A percentile compares a stretch with the other conserved stretches of the same genome.
phyloP scores from a whole-genome alignment of 1,140 invertebrate species.

The Meloidogyne hapla region DNA sequence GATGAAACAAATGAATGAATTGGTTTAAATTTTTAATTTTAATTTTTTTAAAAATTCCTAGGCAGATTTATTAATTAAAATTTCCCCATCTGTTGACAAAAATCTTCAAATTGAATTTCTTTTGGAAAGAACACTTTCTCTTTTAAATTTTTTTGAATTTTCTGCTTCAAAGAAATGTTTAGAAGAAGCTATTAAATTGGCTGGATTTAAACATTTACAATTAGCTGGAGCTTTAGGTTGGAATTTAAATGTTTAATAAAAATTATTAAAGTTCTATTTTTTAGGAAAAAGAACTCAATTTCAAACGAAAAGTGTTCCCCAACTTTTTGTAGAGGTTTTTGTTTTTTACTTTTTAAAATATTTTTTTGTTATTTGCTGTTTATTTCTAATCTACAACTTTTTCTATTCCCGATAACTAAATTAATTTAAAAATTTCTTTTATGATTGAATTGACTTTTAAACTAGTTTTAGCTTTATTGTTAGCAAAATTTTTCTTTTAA shows the following conservation, averaged over 20 bases:
- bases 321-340: slow-evolving; percentile 28
- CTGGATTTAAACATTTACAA: slow-evolving; percentile 27
- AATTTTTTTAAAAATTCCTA: not conserved
- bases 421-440: too few species aligned
- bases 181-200: slow-evolving; percentile 21
- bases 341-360: not conserved
- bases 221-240: slow-evolving; percentile 28
- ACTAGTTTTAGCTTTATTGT: too few species aligned
- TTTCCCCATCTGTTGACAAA: not conserved
- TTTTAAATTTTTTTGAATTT: slow-evolving; percentile 33
- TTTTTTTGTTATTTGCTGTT: too few species aligned
- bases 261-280: too few species aligned
- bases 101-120: slow-evolving; percentile 23
- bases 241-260: too few species aligned
- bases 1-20: slow-evolving; percentile 19
- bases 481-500: too few species aligned
- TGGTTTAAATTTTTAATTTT: slow-evolving; percentile 13
- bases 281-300: slow-evolving; percentile 31
- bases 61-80: not conserved
- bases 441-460: too few species aligned
- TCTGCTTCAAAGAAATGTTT: slow-evolving; percentile 8
- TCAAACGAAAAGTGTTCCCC: slow-evolving; percentile 28
- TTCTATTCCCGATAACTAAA: too few species aligned
- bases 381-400: too few species aligned
- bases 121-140: slow-evolving; percentile 24